Conservation (phyloP, 2,797 vertebrate genomes). For the Pseudotriccus pelzelni region DNA sequence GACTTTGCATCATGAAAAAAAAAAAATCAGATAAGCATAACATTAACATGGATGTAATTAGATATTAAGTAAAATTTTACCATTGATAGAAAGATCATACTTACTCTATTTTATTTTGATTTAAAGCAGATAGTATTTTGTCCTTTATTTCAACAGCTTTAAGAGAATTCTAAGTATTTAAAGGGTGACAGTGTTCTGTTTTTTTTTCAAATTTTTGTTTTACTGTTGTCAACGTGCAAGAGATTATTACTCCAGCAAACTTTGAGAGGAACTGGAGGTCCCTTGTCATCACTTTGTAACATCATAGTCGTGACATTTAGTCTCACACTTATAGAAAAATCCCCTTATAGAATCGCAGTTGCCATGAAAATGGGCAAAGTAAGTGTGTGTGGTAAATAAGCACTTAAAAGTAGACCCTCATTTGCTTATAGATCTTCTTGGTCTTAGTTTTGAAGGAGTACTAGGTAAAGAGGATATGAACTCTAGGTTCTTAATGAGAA, state of each 20-base stretch:
- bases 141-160: neutral
- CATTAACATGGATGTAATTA: neutral
- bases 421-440: neutral
- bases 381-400: neutral
- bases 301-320: neutral
- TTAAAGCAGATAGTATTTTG: neutral
- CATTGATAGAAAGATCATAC: neutral
- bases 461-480: neutral
- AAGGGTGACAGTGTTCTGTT: rapidly evolving
- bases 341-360: neutral
- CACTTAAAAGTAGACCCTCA: neutral
- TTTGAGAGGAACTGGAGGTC: neutral
- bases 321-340: neutral
- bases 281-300: neutral
- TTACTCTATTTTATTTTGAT: neutral
- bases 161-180: neutral
- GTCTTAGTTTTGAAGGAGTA: neutral
- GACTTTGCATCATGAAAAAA: neutral
- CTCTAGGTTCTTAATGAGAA: neutral
- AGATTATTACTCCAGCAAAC: neutral
- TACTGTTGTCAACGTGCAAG: neutral
- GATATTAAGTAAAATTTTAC: neutral
- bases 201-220: neutral
- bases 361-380: neutral
- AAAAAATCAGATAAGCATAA: neutral